These are phyloP conservation scores for Columbina picui DNA, from an alignment of 2,113 vertebrate genomes.

Conservation along the genomic window DNA sequence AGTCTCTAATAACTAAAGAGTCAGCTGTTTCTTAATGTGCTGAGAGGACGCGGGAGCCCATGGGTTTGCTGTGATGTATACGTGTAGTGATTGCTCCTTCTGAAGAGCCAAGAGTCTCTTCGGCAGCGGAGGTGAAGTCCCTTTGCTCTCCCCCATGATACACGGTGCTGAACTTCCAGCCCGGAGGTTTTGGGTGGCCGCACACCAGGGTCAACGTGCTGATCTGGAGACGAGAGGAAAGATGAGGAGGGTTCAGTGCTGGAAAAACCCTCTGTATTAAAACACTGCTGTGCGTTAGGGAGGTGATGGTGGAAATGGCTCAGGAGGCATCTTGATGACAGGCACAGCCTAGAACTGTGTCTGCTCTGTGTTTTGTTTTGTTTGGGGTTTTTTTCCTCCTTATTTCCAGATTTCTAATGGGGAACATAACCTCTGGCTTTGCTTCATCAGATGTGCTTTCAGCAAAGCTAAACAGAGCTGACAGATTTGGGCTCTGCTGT, in stretches of 20 bases:
- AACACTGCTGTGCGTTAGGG: not conserved
- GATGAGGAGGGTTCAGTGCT: not conserved
- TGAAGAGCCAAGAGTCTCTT: not conserved
- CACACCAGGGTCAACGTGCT: accelerated
- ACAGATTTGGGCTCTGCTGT: accelerated
- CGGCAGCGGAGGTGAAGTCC: not conserved
- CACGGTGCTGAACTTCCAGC: accelerated
- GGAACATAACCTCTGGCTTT: not conserved
- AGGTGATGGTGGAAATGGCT: not conserved
- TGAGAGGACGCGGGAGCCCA: not conserved
- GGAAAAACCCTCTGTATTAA: not conserved
- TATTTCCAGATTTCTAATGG: not conserved
- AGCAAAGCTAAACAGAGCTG: not conserved
- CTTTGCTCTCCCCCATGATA: not conserved
- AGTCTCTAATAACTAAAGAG: not conserved
- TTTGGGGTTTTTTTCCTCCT: not conserved
- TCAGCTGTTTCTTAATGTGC: not conserved
- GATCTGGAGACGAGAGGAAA: not conserved
- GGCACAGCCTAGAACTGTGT: not conserved
- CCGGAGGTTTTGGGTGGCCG: not conserved
- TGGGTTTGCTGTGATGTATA: not conserved
- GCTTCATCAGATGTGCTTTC: not conserved
- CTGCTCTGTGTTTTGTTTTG: not conserved
- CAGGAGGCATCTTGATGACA: not conserved
- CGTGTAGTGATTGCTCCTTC: not conserved